A percentile compares a stretch with the other conserved stretches of the same genome.
phyloP scores from a whole-genome alignment of 2,113 vertebrate species.

The Microtus richardsoni region DNA sequence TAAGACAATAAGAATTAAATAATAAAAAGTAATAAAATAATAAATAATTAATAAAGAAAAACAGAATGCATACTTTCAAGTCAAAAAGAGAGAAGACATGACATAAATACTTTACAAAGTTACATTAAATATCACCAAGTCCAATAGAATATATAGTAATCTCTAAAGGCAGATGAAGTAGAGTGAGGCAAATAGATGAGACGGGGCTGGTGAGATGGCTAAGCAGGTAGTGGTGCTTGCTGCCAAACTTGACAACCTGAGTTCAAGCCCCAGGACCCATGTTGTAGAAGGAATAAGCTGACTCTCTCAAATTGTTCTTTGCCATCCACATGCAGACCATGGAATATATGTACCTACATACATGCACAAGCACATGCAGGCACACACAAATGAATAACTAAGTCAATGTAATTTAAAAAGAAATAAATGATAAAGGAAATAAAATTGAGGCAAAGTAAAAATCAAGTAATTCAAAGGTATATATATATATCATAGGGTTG shows the following conservation, averaged over 20 bases:
- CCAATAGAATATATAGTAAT: neutral
- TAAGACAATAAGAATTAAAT: neutral
- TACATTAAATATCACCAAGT: neutral
- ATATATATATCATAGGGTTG: neutral
- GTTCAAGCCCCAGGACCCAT: neutral
- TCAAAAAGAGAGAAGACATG: neutral
- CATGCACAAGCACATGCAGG: neutral
- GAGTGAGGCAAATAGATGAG: neutral
- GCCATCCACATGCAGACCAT: no score
- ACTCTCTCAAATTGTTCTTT: neutral
- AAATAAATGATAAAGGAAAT: neutral
- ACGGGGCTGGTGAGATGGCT: neutral
- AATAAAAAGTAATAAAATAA: no score
- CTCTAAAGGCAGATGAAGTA: conserved; percentile 7
- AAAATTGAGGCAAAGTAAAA: neutral
- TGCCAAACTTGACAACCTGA: neutral
- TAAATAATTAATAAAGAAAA: conserved; percentile 1
- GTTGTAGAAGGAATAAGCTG: no score
- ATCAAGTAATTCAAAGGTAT: neutral
- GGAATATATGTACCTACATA: no score
- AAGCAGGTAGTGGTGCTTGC: neutral
- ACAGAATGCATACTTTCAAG: neutral
- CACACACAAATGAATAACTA: neutral
- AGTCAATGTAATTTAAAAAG: neutral
- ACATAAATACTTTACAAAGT: neutral